Percentiles rank a stretch among this genome's conserved stretches.
Evolutionary conservation across 1,140 invertebrate species (phyloP).

Genomic region (Penaeus japonicus): DNA sequence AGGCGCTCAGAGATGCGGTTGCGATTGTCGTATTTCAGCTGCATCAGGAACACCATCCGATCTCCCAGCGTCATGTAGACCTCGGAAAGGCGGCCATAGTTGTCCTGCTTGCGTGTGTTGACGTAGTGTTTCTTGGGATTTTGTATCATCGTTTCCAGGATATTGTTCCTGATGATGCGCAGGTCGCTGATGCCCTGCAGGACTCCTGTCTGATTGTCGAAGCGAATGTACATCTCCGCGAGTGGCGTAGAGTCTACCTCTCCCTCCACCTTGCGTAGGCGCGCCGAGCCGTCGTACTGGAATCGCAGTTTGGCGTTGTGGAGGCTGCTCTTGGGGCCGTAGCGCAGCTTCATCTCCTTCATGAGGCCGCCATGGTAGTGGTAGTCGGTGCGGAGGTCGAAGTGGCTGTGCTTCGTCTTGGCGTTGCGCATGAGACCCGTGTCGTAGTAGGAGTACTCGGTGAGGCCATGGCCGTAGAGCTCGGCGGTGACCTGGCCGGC

Average conservation of each 20-base stretch:
- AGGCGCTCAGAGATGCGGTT: conserved; percentile 81
- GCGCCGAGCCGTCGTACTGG: conserved; percentile 87
- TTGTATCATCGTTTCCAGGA: conserved; percentile 78
- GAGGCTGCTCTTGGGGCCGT: conserved; percentile 82
- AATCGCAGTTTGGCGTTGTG: conserved; percentile 88
- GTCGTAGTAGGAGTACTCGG: conserved; percentile 87
- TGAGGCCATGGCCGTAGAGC: conserved; percentile 91
- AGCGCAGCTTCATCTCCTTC: conserved; percentile 86
- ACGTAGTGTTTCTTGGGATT: conserved; percentile 88
- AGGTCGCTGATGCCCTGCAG: conserved; percentile 53
- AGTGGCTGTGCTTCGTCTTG: conserved; percentile 87
- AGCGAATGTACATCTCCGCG: conserved; percentile 49
- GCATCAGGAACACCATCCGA: conserved; percentile 82
- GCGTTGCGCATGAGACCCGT: conserved; percentile 81
- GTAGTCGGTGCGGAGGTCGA: conserved; percentile 78
- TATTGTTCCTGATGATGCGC: conserved; percentile 51
- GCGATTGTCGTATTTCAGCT: conserved; percentile 84
- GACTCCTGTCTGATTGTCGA: conserved; percentile 76
- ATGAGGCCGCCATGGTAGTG: conserved; percentile 89
- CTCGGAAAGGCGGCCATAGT: conserved; percentile 80
- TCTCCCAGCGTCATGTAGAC: conserved; percentile 85
- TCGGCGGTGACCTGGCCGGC: conserved; percentile 88
- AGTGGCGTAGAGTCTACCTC: conserved; percentile 45
- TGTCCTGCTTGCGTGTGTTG: conserved; percentile 83
- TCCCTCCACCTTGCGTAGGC: conserved; percentile 83